These are phyloP conservation scores for Pantherophis alleghaniensis DNA, from an alignment of 2,797 vertebrate species.

Conservation along the genomic window DNA sequence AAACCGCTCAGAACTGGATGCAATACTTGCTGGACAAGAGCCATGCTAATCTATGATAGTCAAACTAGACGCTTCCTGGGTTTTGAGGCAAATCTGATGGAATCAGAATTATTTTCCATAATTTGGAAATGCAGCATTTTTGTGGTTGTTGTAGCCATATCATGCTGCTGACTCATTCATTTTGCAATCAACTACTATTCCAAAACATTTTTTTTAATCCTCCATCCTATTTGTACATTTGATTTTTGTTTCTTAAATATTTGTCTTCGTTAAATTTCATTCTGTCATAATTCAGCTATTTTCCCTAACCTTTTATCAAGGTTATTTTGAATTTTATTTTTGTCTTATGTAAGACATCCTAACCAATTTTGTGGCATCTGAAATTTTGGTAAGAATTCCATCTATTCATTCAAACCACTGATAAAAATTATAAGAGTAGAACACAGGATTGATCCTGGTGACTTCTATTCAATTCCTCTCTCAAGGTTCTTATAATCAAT, in stretches of 20 bases:
- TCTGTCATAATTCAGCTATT: not conserved
- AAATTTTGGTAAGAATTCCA: not conserved
- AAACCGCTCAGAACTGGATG: not conserved
- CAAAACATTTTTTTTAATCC: not conserved
- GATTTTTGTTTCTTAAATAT: not conserved
- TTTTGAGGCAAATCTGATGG: not conserved
- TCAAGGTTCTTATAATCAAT: not conserved
- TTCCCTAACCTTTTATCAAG: not conserved
- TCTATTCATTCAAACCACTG: not conserved
- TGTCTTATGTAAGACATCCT: not conserved
- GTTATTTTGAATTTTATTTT: not conserved
- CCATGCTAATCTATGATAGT: not conserved
- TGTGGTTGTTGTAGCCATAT: not conserved
- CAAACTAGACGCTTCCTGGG: not conserved
- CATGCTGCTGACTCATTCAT: not conserved
- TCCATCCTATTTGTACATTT: not conserved
- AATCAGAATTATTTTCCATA: not conserved
- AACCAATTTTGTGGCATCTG: not conserved
- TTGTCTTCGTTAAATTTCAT: not conserved
- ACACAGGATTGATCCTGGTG: not conserved
- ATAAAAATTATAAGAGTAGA: not conserved
- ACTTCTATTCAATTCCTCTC: not conserved
- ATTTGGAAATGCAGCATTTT: not conserved
- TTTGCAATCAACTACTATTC: not conserved
- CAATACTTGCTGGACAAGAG: not conserved